phyloP scores from a whole-genome alignment of 2,113 vertebrate species.

The Stercorarius parasiticus region DNA sequence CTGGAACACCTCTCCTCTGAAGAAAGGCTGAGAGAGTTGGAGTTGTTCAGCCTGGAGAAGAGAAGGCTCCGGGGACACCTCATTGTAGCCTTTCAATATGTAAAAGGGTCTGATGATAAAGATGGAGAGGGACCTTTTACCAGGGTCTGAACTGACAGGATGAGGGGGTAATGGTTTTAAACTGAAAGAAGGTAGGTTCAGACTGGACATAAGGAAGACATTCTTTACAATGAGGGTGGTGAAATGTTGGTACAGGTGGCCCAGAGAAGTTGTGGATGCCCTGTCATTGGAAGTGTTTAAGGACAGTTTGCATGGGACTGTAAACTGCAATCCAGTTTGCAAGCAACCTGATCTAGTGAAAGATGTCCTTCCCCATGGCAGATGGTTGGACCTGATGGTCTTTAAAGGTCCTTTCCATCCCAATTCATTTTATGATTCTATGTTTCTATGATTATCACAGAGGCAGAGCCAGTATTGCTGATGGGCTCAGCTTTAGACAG shows the following conservation, averaged over 20 bases:
- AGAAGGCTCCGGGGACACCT: not conserved
- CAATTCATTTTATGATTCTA: not conserved
- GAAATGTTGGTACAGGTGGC: not conserved
- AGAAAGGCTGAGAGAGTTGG: not conserved
- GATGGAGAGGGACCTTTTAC: not conserved
- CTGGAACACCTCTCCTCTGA: not conserved
- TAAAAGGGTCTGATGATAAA: not conserved
- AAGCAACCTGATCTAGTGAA: not conserved
- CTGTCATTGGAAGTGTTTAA: not conserved
- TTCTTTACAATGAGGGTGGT: not conserved
- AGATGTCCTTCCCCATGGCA: not conserved
- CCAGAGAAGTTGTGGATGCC: not conserved
- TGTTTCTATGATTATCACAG: not conserved
- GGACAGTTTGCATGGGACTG: not conserved
- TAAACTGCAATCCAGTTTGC: too few species aligned
- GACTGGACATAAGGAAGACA: not conserved
- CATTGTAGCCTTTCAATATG: not conserved
- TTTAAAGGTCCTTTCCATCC: not conserved
- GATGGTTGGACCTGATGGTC: not conserved
- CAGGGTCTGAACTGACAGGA: not conserved
- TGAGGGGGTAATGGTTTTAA: not conserved
- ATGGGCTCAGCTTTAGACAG: not conserved
- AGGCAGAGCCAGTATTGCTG: rapidly evolving
- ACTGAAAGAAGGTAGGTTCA: not conserved
- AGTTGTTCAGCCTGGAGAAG: not conserved